Conservation (phyloP, 2,113 vertebrate species). For the Chauna torquata region DNA sequence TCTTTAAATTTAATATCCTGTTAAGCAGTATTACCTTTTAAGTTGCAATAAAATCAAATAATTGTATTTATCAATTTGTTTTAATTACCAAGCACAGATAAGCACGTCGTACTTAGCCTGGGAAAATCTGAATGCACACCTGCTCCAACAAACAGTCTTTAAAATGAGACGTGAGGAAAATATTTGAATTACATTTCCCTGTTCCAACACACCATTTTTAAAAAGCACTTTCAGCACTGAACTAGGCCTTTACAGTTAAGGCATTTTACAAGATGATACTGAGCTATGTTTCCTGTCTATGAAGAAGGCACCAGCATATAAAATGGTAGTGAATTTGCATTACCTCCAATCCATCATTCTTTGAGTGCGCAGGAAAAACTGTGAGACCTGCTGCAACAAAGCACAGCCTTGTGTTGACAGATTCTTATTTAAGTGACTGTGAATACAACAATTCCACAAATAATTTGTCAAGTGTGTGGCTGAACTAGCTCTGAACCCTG, state of each 20-base stretch:
- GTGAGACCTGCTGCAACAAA: conserved; percentile 84
- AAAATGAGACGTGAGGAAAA: conserved; percentile 70
- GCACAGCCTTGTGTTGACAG: conserved; percentile 91
- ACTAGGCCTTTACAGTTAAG: conserved; percentile 80
- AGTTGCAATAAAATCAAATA: conserved; percentile 75
- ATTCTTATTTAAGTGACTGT: conserved; percentile 99
- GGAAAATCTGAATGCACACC: conserved; percentile 57
- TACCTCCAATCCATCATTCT: conserved; percentile 96
- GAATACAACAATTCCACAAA: conserved; percentile 99
- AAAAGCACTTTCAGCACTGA: conserved; percentile 67
- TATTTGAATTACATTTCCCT: conserved; percentile 66
- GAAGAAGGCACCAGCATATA: conserved; percentile 91
- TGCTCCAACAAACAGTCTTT: conserved; percentile 61
- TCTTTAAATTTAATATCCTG: conserved; percentile 50
- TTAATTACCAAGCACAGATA: conserved; percentile 70
- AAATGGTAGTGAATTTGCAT: conserved; percentile 99
- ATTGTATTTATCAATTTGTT: conserved; percentile 79
- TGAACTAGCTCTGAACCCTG: conserved; percentile 97
- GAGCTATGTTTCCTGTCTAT: conserved; percentile 92
- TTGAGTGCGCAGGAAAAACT: conserved; percentile 81
- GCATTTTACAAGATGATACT: conserved; percentile 94
- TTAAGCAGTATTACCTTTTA: conserved; percentile 73
- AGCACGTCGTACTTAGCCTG: conserved; percentile 59
- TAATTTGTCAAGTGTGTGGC: conserved; percentile 98
- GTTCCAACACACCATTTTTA: conserved; percentile 68